Evolutionary conservation across 1,140 invertebrate genomes (phyloP).

Genomic region (Phocides pigmalion): DNA sequence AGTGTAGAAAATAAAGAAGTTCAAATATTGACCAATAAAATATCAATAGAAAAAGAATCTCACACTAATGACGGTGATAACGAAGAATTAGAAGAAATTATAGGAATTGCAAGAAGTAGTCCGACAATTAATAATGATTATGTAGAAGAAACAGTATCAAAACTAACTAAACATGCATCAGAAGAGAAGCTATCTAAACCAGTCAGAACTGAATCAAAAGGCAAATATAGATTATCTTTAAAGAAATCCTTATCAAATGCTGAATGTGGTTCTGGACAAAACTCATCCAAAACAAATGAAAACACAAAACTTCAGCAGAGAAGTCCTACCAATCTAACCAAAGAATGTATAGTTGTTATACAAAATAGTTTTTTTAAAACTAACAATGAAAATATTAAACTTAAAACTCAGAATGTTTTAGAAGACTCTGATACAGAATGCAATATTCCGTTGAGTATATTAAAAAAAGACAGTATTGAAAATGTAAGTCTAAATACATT

Average conservation of each 20-base stretch:
- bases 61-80: not conserved
- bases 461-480: slow-evolving; percentile 49
- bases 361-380: slow-evolving; percentile 68
- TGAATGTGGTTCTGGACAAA: not conserved
- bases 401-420: slow-evolving; percentile 31
- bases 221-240: slow-evolving; percentile 32
- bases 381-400: slow-evolving; percentile 6
- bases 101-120: slow-evolving; percentile 12
- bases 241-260: slow-evolving; percentile 13
- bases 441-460: slow-evolving; percentile 57
- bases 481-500: slow-evolving; percentile 20
- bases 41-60: slow-evolving; percentile 2
- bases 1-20: slow-evolving; percentile 2
- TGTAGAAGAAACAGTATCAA: slow-evolving; percentile 25
- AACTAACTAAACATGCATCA: slow-evolving; percentile 18
- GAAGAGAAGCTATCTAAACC: slow-evolving; percentile 35
- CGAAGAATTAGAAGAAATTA: slow-evolving; percentile 28
- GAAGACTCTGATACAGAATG: slow-evolving; percentile 66
- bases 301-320: slow-evolving; percentile 40
- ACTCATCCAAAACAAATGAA: slow-evolving; percentile 19
- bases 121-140: not conserved
- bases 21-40: not conserved
- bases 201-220: slow-evolving; percentile 44
- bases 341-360: slow-evolving; percentile 71
- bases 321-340: slow-evolving; percentile 64